Base-by-base conservation (phyloP, 2,888 invertebrate species). In the Drosophila robusta region DNA sequence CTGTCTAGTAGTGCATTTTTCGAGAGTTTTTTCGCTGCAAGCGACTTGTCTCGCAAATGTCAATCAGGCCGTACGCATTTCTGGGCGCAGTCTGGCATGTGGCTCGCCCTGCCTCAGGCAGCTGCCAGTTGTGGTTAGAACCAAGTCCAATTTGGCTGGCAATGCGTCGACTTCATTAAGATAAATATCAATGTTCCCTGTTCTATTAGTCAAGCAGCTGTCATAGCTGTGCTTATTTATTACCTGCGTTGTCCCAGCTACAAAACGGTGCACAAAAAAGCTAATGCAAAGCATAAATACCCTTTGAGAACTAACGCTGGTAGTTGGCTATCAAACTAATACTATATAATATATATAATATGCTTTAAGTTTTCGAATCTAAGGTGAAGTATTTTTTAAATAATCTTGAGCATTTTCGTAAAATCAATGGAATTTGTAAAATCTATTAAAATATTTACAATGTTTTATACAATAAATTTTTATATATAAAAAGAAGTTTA, bases 61-160 rank as follows among this genome's bases (percentile, higher is more conserved):
- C 82, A 80, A 82, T 71, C 80, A 72, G 50, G 50, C 50, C 81
- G 60, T 79, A 80, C 80, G 80, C 80, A 88, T 88, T 86, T 88
- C 70, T 70, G 52, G 82, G 82, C 87, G 81, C 81, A 82, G 81
- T 81, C 50, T 50, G 63, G 45, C 57, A 70, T 70, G 52, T 41
- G 54, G 47, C 74, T 65, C 55, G 79, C 79, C 79, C 74, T 68
- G 78, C 57, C 63, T 24, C 58, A 39, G 54, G 36, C 68, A 14
- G 34, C 57, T 61, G 66, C 61, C 65, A 54, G 49, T 65, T 54
- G 46, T 18, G 64, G 22, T 56, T 60, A 75, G 75, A 78, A 78
- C 73, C 68, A 60, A 44, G 41, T 63, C 39, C 47, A 70, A 54
- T 65, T 65, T 74, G 75, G 61, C 61, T 69, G 61, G 54, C 77